These are phyloP conservation scores for Ferrisia virgata DNA, from an alignment of 2,888 invertebrate genomes.

Conservation along the genomic window DNA sequence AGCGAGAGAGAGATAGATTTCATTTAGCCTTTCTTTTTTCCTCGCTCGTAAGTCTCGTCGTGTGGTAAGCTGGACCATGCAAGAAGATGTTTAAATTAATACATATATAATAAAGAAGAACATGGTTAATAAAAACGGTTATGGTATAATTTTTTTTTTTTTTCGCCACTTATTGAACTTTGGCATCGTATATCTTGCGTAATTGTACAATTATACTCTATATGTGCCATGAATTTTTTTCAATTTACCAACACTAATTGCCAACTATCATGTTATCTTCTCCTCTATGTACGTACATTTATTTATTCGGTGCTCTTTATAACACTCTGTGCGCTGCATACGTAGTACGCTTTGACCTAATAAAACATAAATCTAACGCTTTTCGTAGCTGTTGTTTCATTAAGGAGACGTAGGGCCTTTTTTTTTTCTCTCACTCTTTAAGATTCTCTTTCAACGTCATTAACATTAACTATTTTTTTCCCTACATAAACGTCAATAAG, in stretches of 20 bases:
- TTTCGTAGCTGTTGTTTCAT: background rate
- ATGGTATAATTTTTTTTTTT: background rate
- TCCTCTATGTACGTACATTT: background rate
- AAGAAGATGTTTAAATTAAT: background rate
- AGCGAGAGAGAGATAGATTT: too few relatives aligned
- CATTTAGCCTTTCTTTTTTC: too few relatives aligned
- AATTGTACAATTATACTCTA: background rate
- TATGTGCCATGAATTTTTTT: background rate
- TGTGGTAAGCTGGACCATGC: too few relatives aligned
- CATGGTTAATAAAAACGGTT: background rate
- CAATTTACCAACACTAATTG: background rate
- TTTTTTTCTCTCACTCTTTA: background rate
- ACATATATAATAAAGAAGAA: background rate
- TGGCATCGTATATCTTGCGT: background rate
- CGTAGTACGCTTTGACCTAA: background rate
- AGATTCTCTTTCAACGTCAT: background rate
- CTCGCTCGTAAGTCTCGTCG: too few relatives aligned
- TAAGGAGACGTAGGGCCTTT: background rate
- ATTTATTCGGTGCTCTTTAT: background rate
- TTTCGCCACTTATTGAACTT: slow-evolving; percentile 6
- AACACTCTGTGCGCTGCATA: background rate
- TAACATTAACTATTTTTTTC: background rate
- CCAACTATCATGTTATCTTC: background rate
- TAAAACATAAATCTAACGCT: background rate
- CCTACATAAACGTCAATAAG: background rate